Percentiles rank a stretch among this genome's conserved stretches.
phyloP scores from a whole-genome alignment of 2,797 vertebrate species.

The Poeciliopsis paucimaculata region DNA sequence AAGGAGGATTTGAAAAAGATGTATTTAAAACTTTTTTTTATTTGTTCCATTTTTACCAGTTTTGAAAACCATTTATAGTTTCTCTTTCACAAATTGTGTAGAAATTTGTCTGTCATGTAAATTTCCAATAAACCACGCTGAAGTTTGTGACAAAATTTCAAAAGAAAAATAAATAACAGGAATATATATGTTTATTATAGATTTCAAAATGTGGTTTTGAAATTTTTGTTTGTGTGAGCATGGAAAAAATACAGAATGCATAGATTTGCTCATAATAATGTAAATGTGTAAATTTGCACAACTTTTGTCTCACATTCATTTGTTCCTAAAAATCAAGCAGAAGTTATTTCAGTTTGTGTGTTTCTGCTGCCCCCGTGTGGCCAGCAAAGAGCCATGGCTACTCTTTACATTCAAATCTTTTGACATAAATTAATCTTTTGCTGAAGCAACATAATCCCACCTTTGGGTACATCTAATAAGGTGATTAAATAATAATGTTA shows the following conservation, averaged over 20 bases:
- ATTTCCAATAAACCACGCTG: neutral
- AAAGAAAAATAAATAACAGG: neutral
- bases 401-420: neutral
- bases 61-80: neutral
- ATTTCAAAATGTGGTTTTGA: neutral
- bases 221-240: neutral
- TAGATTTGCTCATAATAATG: neutral
- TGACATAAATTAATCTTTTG: neutral
- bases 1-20: neutral
- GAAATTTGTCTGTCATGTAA: neutral
- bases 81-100: neutral
- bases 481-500: neutral
- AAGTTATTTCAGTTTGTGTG: neutral
- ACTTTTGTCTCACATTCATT: neutral
- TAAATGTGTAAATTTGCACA: neutral
- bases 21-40: neutral
- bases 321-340: neutral
- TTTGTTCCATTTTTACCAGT: neutral
- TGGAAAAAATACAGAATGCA: neutral
- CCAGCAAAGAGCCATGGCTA: neutral
- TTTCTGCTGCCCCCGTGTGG: constrained; percentile 15
- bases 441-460: neutral
- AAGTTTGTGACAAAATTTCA: neutral
- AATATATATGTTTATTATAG: neutral
- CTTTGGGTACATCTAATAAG: neutral